A percentile compares a stretch with the other conserved stretches of the same genome.
Conservation (phyloP, 1,140 invertebrate species). For the Doryteuthis pealeii region DNA sequence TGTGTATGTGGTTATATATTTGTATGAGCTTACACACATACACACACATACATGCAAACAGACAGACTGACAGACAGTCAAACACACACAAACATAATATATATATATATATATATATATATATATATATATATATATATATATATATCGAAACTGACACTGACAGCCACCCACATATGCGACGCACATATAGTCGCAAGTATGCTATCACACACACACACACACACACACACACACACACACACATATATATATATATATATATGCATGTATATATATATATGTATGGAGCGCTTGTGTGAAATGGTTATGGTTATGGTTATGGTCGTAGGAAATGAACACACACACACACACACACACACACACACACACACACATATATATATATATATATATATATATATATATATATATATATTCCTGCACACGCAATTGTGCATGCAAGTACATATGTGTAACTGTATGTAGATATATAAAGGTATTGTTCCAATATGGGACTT, state of each 20-base stretch:
- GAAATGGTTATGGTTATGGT: no score
- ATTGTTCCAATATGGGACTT: neutral
- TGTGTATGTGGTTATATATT: no score
- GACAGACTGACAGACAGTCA: no score
- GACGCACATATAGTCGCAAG: no score
- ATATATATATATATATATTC: neutral
- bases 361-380: neutral
- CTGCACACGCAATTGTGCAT: neutral
- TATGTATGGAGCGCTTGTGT: neutral
- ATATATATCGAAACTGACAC: no score
- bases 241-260: neutral
- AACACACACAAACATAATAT: no score
- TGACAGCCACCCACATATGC: no score
- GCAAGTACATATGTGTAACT: neutral
- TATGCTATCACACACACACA: no score
- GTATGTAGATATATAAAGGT: neutral
- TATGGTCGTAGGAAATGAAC: neutral
- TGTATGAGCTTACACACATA: no score
- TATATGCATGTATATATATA: neutral
- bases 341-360: neutral
- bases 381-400: slow-evolving; percentile 2
- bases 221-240: neutral
- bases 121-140: no score
- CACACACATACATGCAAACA: no score
- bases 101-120: no score